Conservation (phyloP, 1,140 invertebrate genomes). For the Mycetomoellerius zeteki region DNA sequence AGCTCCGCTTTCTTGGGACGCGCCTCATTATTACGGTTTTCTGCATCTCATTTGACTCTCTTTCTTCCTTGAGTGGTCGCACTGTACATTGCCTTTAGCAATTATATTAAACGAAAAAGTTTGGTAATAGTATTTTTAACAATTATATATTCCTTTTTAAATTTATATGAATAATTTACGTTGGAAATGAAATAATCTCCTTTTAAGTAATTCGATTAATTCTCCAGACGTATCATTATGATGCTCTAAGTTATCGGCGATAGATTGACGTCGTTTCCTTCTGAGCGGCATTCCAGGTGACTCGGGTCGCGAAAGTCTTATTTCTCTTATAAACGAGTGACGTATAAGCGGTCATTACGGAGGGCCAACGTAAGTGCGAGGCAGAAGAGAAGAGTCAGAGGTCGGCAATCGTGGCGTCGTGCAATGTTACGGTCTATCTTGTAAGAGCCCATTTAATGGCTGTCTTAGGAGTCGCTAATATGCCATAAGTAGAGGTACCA, state of each 20-base stretch:
- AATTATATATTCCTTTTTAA: neutral
- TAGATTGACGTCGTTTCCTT: constrained; percentile 18
- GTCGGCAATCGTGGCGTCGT: constrained; percentile 71
- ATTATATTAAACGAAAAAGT: constrained; percentile 5
- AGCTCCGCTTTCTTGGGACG: constrained; percentile 15
- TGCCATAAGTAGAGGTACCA: constrained; percentile 67
- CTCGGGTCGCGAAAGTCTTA: constrained; percentile 13
- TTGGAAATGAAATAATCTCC: neutral
- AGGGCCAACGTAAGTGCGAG: constrained; percentile 15
- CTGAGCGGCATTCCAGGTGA: neutral
- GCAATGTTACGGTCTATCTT: constrained; percentile 73
- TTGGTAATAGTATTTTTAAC: neutral
- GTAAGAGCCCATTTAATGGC: constrained; percentile 68
- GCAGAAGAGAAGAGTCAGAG: constrained; percentile 49
- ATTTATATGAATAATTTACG: neutral
- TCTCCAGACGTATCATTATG: neutral
- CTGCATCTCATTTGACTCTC: constrained; percentile 18
- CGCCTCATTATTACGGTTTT: constrained; percentile 31
- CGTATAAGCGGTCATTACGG: constrained; percentile 47
- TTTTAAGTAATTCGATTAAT: constrained; percentile 20
- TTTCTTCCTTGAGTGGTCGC: neutral
- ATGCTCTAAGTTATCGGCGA: neutral
- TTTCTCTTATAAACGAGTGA: constrained; percentile 58
- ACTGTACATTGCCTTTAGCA: too few relatives aligned
- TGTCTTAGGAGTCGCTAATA: constrained; percentile 77